These are phyloP conservation scores for Mirza zaza DNA, from an alignment of 2,113 vertebrate genomes.

Conservation along the genomic window DNA sequence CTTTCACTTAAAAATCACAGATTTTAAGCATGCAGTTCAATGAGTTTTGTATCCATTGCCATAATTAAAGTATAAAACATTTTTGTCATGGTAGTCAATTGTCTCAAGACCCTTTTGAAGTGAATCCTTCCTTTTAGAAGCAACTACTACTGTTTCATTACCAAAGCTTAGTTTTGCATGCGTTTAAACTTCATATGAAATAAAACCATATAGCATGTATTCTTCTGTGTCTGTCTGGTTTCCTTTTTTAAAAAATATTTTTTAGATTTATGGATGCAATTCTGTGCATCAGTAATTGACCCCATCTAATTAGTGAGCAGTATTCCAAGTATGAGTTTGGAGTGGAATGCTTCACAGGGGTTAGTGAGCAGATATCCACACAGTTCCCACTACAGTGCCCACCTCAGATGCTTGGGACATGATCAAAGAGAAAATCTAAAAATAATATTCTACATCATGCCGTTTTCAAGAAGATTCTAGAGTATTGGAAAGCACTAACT, in stretches of 20 bases:
- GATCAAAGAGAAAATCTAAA: no score
- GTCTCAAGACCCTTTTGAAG: neutral
- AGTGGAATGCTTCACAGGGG: no score
- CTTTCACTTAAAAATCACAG: neutral
- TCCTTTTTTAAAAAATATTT: neutral
- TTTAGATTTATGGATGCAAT: no score
- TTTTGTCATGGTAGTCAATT: neutral
- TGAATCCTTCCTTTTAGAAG: neutral
- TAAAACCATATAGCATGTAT: neutral
- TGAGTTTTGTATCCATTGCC: neutral
- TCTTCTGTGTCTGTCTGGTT: neutral
- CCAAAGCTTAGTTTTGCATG: neutral
- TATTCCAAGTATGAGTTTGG: no score
- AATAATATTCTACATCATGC: no score
- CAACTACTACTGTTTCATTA: neutral
- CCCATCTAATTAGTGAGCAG: no score
- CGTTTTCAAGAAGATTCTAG: no score
- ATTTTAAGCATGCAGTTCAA: neutral
- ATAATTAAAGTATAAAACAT: neutral
- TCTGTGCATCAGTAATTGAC: no score
- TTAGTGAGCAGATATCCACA: no score
- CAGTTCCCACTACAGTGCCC: no score
- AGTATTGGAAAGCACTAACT: no score
- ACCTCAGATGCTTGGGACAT: no score
- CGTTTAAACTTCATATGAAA: neutral